Evolutionary conservation across 2,797 vertebrate genomes (phyloP).

Genomic region (Protosalanx chinensis): DNA sequence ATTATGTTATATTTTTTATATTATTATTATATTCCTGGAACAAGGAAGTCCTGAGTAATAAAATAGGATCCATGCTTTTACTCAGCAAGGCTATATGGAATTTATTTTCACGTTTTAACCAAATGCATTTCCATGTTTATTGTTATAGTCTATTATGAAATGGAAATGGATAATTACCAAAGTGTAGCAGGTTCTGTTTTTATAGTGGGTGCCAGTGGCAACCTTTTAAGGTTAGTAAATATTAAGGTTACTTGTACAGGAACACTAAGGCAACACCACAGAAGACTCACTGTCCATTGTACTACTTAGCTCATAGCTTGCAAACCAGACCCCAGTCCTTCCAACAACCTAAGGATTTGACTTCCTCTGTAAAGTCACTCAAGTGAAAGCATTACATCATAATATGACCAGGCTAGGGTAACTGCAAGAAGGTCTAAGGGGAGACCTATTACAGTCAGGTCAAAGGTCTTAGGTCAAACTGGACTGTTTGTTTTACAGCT

Average conservation of each 20-base stretch:
- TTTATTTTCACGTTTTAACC: slow-evolving; percentile 47
- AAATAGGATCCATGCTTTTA: slow-evolving; percentile 25
- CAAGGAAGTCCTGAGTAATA: slow-evolving; percentile 43
- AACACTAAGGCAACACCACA: background rate
- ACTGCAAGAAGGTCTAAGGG: background rate
- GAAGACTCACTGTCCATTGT: background rate
- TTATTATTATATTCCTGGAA: slow-evolving; percentile 42
- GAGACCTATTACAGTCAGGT: background rate
- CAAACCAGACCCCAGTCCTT: slow-evolving; percentile 2
- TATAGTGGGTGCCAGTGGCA: background rate
- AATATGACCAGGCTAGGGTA: background rate
- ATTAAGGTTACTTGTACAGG: background rate
- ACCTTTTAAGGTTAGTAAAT: no score
- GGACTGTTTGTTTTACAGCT: background rate
- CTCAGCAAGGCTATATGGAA: slow-evolving; percentile 6
- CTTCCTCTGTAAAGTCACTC: background rate
- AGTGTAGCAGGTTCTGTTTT: background rate
- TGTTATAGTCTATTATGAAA: slow-evolving; percentile 13
- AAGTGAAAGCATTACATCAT: background rate
- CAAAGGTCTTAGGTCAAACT: background rate
- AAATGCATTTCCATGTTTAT: slow-evolving; percentile 28
- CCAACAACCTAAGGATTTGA: background rate
- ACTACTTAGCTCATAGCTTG: background rate
- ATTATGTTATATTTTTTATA: no score
- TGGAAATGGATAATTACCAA: background rate